phyloP scores from a whole-genome alignment of 2,113 vertebrate species.

The Heliornis fulica region DNA sequence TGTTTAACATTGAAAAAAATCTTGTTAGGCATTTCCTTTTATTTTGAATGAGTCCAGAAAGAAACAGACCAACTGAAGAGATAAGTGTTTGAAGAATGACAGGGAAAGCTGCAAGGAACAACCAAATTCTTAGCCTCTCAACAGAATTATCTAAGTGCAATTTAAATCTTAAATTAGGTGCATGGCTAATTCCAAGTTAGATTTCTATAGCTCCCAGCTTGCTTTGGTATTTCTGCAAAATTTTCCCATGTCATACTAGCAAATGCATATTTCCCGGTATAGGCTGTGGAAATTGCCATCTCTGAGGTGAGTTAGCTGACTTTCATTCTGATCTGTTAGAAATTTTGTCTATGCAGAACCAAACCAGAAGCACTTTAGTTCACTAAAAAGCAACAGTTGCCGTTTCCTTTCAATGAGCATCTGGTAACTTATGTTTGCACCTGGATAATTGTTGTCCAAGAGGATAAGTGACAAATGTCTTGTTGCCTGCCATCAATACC shows the following conservation, averaged over 20 bases:
- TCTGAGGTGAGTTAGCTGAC: neutral
- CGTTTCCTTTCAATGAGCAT: neutral
- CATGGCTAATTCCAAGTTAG: neutral
- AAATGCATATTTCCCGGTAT: neutral
- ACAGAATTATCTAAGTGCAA: neutral
- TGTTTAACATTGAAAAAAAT: neutral
- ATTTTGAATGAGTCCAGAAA: neutral
- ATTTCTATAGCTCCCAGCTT: neutral
- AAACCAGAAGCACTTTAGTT: neutral
- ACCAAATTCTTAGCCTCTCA: neutral
- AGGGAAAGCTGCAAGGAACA: neutral
- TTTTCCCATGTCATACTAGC: neutral
- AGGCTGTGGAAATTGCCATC: neutral
- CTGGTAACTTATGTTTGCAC: constrained; percentile 38
- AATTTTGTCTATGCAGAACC: neutral
- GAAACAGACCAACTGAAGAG: neutral
- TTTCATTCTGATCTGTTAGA: neutral
- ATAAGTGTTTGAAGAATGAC: neutral
- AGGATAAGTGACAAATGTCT: constrained; percentile 18
- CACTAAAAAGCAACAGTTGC: neutral
- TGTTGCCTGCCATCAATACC: constrained; percentile 27
- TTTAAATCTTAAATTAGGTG: neutral
- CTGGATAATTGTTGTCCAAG: neutral
- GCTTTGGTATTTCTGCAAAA: neutral
- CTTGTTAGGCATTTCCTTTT: neutral